phyloP scores from a whole-genome alignment of 2,797 vertebrate genomes.

The Crax fasciolata region DNA sequence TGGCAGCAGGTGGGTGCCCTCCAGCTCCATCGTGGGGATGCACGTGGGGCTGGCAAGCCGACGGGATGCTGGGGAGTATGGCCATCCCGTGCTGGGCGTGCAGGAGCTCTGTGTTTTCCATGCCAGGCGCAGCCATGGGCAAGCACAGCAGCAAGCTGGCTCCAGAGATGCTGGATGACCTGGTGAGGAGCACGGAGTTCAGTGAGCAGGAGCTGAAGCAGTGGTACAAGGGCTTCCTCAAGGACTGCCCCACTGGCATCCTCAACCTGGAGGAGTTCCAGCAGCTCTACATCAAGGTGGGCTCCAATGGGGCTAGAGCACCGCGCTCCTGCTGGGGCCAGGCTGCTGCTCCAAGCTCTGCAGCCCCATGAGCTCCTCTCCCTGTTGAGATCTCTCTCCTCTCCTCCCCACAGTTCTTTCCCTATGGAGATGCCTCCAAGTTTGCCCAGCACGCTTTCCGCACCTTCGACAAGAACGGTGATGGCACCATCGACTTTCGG shows the following conservation, averaged over 20 bases:
- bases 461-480: slow-evolving; percentile 92
- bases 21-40: neutral
- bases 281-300: slow-evolving; percentile 97
- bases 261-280: slow-evolving; percentile 98
- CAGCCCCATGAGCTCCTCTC: accelerated
- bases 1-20: accelerated
- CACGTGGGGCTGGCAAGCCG: accelerated
- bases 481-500: slow-evolving; percentile 92
- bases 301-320: neutral
- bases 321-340: neutral
- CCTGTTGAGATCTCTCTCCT: accelerated
- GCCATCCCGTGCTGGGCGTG: accelerated
- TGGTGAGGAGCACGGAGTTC: slow-evolving; percentile 96
- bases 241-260: slow-evolving; percentile 96
- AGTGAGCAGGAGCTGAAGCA: slow-evolving; percentile 98
- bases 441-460: slow-evolving; percentile 93
- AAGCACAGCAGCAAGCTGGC: slow-evolving; percentile 98
- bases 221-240: slow-evolving; percentile 99
- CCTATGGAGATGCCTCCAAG: slow-evolving; percentile 92
- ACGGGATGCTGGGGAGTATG: neutral
- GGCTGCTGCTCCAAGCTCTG: neutral
- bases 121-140: slow-evolving; percentile 88
- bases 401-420: slow-evolving; percentile 85
- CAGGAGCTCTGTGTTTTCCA: neutral
- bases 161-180: slow-evolving; percentile 95